phyloP scores from a whole-genome alignment of 2,113 vertebrate genomes.

The Sceloporus undulatus region DNA sequence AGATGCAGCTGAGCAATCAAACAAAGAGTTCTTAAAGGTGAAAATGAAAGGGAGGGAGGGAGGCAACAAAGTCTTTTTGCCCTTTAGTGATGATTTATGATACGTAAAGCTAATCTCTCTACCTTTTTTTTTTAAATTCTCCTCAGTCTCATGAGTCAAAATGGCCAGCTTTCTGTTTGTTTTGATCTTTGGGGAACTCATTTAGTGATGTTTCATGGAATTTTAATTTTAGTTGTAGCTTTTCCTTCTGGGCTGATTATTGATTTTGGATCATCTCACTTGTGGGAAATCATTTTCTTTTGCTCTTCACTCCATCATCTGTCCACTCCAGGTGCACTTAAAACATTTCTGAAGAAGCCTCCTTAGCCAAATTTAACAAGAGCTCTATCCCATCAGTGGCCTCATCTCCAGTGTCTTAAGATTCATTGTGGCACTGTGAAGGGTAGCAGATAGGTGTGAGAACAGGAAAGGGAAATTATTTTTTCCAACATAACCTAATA shows the following conservation, averaged over 20 bases:
- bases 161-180: neutral
- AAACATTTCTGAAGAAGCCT: neutral
- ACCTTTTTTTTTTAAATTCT: neutral
- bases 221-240: conserved; percentile 26
- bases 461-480: neutral
- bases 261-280: conserved; percentile 24
- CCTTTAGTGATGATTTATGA: conserved; percentile 45
- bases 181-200: conserved; percentile 20
- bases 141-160: neutral
- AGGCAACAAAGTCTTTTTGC: neutral
- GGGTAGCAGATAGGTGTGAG: neutral
- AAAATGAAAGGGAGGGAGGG: conserved; percentile 24
- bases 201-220: neutral
- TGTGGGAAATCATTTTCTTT: conserved; percentile 15
- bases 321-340: neutral
- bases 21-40: conserved; percentile 37
- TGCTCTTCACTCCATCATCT: conserved; percentile 16
- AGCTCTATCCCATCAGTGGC: neutral
- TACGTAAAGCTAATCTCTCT: conserved; percentile 13
- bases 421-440: neutral
- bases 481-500: neutral
- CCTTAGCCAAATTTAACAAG: neutral
- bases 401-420: neutral
- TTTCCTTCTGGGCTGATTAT: conserved; percentile 17
- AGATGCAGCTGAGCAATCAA: conserved; percentile 58